These are phyloP conservation scores for Chelon labrosus DNA, from an alignment of 2,797 vertebrate species.

Conservation along the genomic window DNA sequence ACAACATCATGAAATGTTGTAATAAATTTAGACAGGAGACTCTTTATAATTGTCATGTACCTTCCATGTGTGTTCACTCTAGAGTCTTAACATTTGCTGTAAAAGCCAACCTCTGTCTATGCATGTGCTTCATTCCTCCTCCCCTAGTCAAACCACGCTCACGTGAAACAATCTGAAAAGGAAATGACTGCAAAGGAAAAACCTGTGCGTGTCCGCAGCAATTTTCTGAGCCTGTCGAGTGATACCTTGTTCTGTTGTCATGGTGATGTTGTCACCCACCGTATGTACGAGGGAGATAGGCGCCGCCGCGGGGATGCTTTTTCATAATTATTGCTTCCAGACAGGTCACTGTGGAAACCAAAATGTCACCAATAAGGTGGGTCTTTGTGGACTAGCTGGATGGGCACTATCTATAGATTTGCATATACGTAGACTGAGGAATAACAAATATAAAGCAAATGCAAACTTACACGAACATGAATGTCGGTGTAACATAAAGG, in stretches of 20 bases:
- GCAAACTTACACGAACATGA: background rate
- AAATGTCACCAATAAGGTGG: conserved; percentile 27
- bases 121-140: background rate
- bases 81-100: background rate
- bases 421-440: conserved; percentile 36
- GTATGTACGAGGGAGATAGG: conserved; percentile 47
- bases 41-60: too few species aligned
- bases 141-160: conserved; percentile 1
- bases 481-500: conserved; percentile 15
- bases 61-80: background rate
- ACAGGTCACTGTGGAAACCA: conserved; percentile 51
- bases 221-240: conserved; percentile 33
- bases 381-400: conserved; percentile 38
- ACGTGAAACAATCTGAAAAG: background rate
- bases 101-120: background rate
- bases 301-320: conserved; percentile 19
- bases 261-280: conserved; percentile 57
- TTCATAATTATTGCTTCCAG: conserved; percentile 43
- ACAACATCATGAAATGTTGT: too few species aligned
- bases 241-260: conserved; percentile 59
- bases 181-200: conserved; percentile 13
- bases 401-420: conserved; percentile 31
- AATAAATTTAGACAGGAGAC: too few species aligned
- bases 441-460: conserved; percentile 9
- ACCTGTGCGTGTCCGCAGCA: background rate